phyloP scores from a whole-genome alignment of 2,113 vertebrate genomes.

The Tautogolabrus adspersus region DNA sequence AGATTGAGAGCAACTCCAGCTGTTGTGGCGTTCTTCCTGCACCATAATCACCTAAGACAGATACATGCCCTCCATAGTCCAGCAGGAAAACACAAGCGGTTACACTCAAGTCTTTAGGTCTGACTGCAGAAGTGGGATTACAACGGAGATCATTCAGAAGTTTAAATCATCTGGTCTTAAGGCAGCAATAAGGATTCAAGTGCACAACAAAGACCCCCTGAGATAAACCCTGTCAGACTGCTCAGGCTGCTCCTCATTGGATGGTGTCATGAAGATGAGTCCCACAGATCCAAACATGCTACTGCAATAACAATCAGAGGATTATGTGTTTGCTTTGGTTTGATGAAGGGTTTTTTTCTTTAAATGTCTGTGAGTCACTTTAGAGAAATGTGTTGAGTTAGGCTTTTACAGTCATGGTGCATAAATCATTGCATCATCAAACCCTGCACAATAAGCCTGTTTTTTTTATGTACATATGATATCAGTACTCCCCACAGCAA shows the following conservation, averaged over 20 bases:
- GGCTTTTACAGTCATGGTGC: not conserved
- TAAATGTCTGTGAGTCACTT: not conserved
- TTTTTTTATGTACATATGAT: not conserved
- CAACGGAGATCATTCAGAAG: constrained; percentile 1
- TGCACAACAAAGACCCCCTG: constrained; percentile 33
- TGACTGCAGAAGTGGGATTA: not conserved
- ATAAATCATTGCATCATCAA: not conserved
- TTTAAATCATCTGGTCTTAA: not conserved
- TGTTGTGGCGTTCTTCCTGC: too few species aligned
- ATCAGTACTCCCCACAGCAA: not conserved
- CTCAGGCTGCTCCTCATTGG: constrained; percentile 10
- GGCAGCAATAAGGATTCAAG: constrained; percentile 20
- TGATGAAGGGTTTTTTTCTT: not conserved
- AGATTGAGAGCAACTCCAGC: too few species aligned
- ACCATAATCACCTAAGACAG: too few species aligned
- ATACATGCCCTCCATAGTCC: too few species aligned
- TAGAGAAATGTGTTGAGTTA: not conserved
- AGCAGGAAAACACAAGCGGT: too few species aligned
- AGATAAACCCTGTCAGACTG: constrained; percentile 24
- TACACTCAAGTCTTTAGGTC: not conserved
- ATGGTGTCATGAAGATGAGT: constrained; percentile 7
- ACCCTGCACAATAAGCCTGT: not conserved
- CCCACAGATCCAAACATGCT: constrained; percentile 4
- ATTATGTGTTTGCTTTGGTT: constrained; percentile 35
- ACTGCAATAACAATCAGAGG: constrained; percentile 27